Percentiles rank a stretch among this genome's conserved stretches.
These are phyloP conservation scores for Proterorhinus semilunaris DNA, from an alignment of 2,113 vertebrate species.

Conservation along the genomic window DNA sequence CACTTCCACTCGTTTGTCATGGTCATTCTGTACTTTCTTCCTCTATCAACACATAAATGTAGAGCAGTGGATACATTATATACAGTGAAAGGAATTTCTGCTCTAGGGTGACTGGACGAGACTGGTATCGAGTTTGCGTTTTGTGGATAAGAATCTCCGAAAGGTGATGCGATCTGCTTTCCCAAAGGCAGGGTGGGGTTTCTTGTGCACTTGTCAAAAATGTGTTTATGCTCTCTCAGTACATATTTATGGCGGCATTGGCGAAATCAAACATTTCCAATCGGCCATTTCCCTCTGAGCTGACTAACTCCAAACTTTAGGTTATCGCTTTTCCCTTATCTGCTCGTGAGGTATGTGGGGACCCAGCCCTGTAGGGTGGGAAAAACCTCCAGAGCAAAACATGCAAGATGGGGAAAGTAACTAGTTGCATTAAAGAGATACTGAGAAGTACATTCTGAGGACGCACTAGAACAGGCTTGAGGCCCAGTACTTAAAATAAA, in stretches of 20 bases:
- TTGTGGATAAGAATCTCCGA: slow-evolving; percentile 4
- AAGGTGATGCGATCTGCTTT: slow-evolving; percentile 49
- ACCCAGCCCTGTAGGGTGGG: slow-evolving; percentile 3
- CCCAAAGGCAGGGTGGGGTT: slow-evolving; percentile 29
- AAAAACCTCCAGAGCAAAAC: background rate
- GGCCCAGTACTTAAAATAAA: too few relatives aligned
- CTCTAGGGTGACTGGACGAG: slow-evolving; percentile 14
- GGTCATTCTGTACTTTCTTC: background rate
- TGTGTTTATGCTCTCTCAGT: slow-evolving; percentile 19
- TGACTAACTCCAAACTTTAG: background rate
- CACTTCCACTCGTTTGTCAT: background rate
- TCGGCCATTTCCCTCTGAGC: background rate
- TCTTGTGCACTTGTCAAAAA: slow-evolving; percentile 7
- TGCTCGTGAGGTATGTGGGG: background rate
- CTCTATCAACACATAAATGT: background rate
- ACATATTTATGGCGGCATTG: slow-evolving; percentile 6
- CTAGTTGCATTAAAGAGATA: background rate
- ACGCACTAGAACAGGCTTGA: background rate
- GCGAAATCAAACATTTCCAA: slow-evolving; percentile 2
- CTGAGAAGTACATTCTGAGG: background rate
- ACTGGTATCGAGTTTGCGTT: slow-evolving; percentile 41
- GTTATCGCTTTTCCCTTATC: slow-evolving; percentile 3
- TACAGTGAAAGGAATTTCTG: background rate
- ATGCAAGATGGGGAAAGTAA: background rate
- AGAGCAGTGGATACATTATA: background rate